A percentile compares a stretch with the other conserved stretches of the same genome.
Conservation (phyloP, 2,113 vertebrate genomes). For the Amia ocellicauda region DNA sequence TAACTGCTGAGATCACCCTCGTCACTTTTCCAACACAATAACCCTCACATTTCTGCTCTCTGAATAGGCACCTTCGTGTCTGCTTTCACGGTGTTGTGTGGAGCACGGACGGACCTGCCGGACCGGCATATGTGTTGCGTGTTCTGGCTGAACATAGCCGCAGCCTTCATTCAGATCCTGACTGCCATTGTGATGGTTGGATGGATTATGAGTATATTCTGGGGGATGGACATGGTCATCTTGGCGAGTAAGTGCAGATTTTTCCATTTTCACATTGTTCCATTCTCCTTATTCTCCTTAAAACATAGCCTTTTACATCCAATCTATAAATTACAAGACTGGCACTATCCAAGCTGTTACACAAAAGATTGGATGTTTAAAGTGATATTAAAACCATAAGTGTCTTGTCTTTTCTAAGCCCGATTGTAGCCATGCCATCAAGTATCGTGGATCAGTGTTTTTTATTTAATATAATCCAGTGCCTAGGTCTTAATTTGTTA, state of each 20-base stretch:
- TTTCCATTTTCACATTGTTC: background rate
- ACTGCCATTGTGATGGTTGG: slow-evolving; percentile 97
- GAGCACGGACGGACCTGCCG: slow-evolving; percentile 86
- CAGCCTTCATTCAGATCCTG: slow-evolving; percentile 91
- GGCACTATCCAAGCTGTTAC: too few species aligned
- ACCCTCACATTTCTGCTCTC: background rate
- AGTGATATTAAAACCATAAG: too few species aligned
- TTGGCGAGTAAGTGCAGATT: slow-evolving; percentile 85
- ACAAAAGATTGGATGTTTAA: too few species aligned
- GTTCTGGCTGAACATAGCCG: slow-evolving; percentile 95
- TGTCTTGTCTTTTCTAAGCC: too few species aligned
- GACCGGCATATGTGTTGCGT: slow-evolving; percentile 89
- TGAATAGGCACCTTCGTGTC: slow-evolving; percentile 87
- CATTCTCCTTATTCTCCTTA: background rate
- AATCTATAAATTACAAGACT: too few species aligned
- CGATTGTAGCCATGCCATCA: too few species aligned
- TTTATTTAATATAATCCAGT: too few species aligned
- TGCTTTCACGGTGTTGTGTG: slow-evolving; percentile 90
- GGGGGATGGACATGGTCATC: slow-evolving; percentile 99
- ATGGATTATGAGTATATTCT: slow-evolving; percentile 99
- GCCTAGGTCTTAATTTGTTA: too few species aligned
- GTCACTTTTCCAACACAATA: too few species aligned
- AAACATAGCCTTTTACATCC: too few species aligned
- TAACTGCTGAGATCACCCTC: too few species aligned
- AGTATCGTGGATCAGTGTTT: too few species aligned